These are phyloP conservation scores for Rafetus swinhoei DNA, from an alignment of 2,113 vertebrate species.

Conservation along the genomic window DNA sequence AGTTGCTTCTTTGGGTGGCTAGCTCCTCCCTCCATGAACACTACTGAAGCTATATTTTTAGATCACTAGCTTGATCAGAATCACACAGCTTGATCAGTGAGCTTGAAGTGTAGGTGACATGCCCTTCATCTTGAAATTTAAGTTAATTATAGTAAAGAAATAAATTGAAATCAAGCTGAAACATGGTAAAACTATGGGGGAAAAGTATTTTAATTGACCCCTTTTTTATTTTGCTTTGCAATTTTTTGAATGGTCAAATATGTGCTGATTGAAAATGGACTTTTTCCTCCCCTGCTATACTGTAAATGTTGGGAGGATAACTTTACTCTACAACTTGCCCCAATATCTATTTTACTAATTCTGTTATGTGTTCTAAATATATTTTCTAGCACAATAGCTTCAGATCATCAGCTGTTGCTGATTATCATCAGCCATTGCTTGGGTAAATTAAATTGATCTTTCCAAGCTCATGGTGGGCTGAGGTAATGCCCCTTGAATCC, in stretches of 20 bases:
- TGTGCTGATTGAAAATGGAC: background rate
- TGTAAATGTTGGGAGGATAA: background rate
- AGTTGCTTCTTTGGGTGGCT: too few species aligned
- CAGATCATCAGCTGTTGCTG: background rate
- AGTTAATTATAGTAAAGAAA: too few species aligned
- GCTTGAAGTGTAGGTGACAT: too few species aligned
- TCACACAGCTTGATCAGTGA: too few species aligned
- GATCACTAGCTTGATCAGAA: too few species aligned
- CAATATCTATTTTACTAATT: background rate
- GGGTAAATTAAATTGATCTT: background rate
- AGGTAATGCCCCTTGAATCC: background rate
- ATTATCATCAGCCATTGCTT: background rate
- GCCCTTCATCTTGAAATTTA: too few species aligned
- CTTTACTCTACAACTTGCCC: background rate
- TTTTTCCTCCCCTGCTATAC: background rate
- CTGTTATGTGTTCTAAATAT: background rate
- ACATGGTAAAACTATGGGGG: background rate
- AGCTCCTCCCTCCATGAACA: too few species aligned
- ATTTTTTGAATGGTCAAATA: background rate
- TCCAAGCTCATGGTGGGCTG: background rate
- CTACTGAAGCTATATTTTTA: too few species aligned
- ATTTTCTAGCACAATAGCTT: background rate
- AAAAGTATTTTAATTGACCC: conserved; percentile 33
- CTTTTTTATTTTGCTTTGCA: background rate
- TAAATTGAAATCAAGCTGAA: background rate